A percentile compares a stretch with the other conserved stretches of the same genome.
Conservation (phyloP, 2,888 invertebrate species). For the Epistrophe grossulariae region DNA sequence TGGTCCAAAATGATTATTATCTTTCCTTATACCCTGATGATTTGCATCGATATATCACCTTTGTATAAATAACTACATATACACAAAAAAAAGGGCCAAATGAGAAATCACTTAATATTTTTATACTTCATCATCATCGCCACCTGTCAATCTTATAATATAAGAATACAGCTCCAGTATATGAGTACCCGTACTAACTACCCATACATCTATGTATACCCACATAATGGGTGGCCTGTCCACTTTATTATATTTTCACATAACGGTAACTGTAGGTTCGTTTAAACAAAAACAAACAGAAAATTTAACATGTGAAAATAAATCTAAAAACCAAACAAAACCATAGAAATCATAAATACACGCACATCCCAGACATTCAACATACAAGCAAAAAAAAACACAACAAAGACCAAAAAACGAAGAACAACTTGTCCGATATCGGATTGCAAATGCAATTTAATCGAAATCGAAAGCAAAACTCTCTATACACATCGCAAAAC, state of each 20-base stretch:
- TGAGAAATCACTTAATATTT: background rate
- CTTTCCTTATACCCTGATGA: constrained; percentile 3
- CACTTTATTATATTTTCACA: constrained; percentile 31
- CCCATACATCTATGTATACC: constrained; percentile 13
- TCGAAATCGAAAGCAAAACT: constrained; percentile 67
- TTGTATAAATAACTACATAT: too few relatives aligned
- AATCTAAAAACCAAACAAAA: constrained; percentile 41
- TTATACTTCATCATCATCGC: background rate
- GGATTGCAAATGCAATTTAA: constrained; percentile 73
- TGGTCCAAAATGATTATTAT: background rate
- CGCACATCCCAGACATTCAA: constrained; percentile 21
- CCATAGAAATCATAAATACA: constrained; percentile 61
- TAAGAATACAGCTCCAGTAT: background rate
- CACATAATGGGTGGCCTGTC: constrained; percentile 66
- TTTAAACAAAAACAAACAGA: background rate
- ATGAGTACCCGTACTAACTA: constrained; percentile 5
- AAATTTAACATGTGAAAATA: constrained; percentile 34
- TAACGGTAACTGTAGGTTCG: constrained; percentile 51
- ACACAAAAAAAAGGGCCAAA: background rate
- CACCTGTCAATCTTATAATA: constrained; percentile 27
- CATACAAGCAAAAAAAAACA: background rate
- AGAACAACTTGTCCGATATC: constrained; percentile 56
- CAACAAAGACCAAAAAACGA: constrained; percentile 35
- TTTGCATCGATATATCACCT: constrained; percentile 16
- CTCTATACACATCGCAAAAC: background rate